These are phyloP conservation scores for Ctenomys sociabilis DNA, from an alignment of 2,113 vertebrate species.

Conservation along the genomic window DNA sequence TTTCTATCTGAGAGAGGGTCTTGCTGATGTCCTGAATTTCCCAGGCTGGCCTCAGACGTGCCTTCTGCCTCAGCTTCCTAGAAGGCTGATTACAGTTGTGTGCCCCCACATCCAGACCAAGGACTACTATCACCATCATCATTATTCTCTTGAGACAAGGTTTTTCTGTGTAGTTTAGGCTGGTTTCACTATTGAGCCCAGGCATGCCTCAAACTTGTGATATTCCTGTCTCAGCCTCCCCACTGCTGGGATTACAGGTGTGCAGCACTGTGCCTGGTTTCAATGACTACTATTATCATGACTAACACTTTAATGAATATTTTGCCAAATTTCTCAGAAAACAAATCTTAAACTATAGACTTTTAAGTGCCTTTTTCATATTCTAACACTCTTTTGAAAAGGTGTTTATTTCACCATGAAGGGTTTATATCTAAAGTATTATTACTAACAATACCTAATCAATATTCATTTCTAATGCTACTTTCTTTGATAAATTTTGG, in stretches of 20 bases:
- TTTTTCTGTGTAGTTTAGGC: background rate
- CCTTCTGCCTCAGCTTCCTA: background rate
- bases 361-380: background rate
- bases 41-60: background rate
- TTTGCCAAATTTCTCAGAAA: conserved; percentile 37
- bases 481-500: conserved; percentile 19
- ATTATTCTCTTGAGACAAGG: background rate
- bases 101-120: background rate
- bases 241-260: background rate
- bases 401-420: conserved; percentile 47
- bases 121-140: background rate
- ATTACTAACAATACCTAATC: conserved; percentile 11
- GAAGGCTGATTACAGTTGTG: background rate
- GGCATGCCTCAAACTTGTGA: background rate
- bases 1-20: background rate
- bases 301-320: background rate
- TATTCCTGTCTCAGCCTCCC: background rate
- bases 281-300: background rate
- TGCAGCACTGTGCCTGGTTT: background rate
- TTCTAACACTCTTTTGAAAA: conserved; percentile 45
- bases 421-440: background rate
- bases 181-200: background rate
- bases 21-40: background rate
- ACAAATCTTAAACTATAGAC: background rate
- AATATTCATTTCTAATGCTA: conserved; percentile 41